Base-by-base conservation (phyloP, 2,888 invertebrate species). In the Ectobius pallidus region DNA sequence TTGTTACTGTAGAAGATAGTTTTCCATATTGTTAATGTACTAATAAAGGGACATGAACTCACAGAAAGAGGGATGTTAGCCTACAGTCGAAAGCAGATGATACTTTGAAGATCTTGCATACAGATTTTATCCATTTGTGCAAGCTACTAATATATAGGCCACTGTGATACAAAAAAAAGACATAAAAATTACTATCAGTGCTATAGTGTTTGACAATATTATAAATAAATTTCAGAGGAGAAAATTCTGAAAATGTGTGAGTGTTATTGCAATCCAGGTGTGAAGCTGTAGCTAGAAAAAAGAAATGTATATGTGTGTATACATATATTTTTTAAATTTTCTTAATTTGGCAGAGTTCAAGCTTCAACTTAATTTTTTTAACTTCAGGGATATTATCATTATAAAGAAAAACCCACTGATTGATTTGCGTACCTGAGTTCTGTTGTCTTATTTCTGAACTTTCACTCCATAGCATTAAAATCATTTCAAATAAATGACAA, bases 131-230 rank as follows among this genome's bases (percentile, higher is more conserved):
- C n/a, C n/a, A n/a, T n/a, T n/a, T n/a, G n/a, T n/a, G n/a, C n/a
- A n/a, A 20, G 42, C 25, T 18, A 46, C 46, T 46, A 65, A 46
- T 65, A 65, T 46, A 30, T 65, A 18, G 65, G 44, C 18, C 44
- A 42, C 65, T 65, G 65, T 65, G 65, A 65, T 65, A 65, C 46
- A 65, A 25, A 65, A n/a, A n/a, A 65, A 65, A 65, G 65, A 65
- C 65, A 65, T 65, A 27, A 65, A 46, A 46, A 27, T 27, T 46
- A 44, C 25, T 44, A 44, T 44, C 27, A 46, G 18, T 46, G 18
- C 27, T 18, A 44, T 65, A 65, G 46, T 44, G 25, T 46, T 65
- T 46, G 14, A 46, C n/a, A n/a, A n/a, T n/a, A n/a, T n/a, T n/a
- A n/a, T n/a, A n/a, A n/a, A n/a, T n/a, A n/a, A n/a, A n/a, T n/a